These are phyloP conservation scores for Sorex maritimensis DNA, from an alignment of 2,797 vertebrate genomes.

Conservation along the genomic window DNA sequence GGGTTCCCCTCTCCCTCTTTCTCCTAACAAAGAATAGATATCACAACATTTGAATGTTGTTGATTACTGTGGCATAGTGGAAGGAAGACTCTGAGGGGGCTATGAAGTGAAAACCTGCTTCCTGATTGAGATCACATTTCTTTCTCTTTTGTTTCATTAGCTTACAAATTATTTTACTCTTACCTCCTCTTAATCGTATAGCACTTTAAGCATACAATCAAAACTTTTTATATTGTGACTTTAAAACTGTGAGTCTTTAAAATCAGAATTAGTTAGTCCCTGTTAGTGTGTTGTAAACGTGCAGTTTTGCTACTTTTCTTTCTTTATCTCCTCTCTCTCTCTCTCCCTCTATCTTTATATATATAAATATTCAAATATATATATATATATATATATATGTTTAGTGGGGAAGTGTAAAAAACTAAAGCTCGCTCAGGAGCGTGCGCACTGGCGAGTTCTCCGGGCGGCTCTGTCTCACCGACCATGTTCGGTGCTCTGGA, in stretches of 20 bases:
- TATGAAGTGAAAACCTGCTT: slow-evolving; percentile 2
- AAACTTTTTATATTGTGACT: not conserved
- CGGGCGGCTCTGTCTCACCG: no score
- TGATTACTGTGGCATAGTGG: no score
- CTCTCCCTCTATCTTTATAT: no score
- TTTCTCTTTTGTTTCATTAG: slow-evolving; percentile 49
- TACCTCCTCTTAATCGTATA: not conserved
- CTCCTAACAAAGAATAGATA: no score
- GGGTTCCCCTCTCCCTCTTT: not conserved
- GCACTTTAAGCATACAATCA: not conserved
- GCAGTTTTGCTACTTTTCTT: not conserved
- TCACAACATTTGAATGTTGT: no score
- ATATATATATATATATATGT: no score
- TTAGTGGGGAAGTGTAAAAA: no score
- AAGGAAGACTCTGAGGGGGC: not conserved
- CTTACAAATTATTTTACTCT: not conserved
- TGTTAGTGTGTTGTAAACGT: not conserved
- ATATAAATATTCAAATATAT: no score
- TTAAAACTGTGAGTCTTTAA: not conserved
- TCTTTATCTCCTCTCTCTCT: no score
- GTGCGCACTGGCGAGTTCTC: no score
- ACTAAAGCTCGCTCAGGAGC: no score
- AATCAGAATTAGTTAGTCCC: not conserved
- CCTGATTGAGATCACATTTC: not conserved
- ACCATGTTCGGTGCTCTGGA: no score